Evolutionary conservation across 2,113 vertebrate genomes (phyloP).

Genomic region (Coregonus clupeaformis): DNA sequence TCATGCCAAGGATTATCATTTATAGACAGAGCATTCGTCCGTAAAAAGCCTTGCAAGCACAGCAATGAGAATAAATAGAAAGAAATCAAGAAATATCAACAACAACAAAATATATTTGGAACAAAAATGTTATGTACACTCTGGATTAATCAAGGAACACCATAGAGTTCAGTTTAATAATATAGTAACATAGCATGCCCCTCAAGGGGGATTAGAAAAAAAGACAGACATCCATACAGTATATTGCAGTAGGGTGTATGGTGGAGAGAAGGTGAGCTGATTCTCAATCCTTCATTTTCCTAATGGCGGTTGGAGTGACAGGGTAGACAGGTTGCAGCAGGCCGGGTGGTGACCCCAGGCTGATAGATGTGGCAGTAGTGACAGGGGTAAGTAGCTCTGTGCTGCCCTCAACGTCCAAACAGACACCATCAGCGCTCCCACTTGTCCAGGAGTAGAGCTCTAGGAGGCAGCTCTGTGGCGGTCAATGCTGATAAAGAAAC

Average conservation of each 20-base stretch:
- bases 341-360: slow-evolving; percentile 59
- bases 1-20: not conserved
- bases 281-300: slow-evolving; percentile 54
- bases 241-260: slow-evolving; percentile 11
- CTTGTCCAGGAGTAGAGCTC: slow-evolving; percentile 10
- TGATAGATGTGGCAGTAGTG: slow-evolving; percentile 67
- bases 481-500: not conserved
- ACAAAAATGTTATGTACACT: not conserved
- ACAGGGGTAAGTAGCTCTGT: slow-evolving; percentile 47
- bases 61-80: not conserved
- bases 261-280: slow-evolving; percentile 7
- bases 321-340: slow-evolving; percentile 55
- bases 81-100: not conserved
- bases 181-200: not conserved
- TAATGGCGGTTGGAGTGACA: slow-evolving; percentile 57
- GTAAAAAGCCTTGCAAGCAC: not conserved
- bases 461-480: not conserved
- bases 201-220: not conserved
- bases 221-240: not conserved
- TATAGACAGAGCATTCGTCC: not conserved
- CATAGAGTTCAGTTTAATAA: not conserved
- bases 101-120: not conserved
- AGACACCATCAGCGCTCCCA: slow-evolving; percentile 36
- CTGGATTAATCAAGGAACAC: too few species aligned
- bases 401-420: slow-evolving; percentile 39